Base-by-base conservation (phyloP, 2,797 vertebrate genomes). In the Erethizon dorsatum region DNA sequence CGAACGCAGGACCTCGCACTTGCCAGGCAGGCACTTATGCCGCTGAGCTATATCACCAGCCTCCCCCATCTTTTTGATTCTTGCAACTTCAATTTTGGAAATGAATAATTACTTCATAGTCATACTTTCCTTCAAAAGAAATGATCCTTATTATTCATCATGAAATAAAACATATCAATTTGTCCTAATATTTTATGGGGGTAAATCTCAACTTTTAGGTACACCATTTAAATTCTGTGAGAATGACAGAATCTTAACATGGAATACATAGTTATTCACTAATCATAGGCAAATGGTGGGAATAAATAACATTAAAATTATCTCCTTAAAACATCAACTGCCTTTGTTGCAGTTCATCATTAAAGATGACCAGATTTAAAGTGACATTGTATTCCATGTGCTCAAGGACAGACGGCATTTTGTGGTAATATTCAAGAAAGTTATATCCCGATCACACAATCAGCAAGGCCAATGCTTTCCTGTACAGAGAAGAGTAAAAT, bases 301-400 rank as follows among this genome's bases (percentile, higher is more conserved):
- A 91, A 95, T 83, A 85, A 79, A 82, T 71, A 71, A 85, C 22
- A 65, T 82, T 95, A 83, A 95, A 93, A 47, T 83, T 24, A 50
- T 13, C 33, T 67, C 83, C 33, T 87, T 87, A 88, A 56, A 91
- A 71, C 91, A 78, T 10, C 10, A 92, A 54, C 59, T 91, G 12
- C 52, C 22, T 82, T 73, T 45, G 24, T 61, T 61, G 24, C 26
- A 61, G 59, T 28, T n/a, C 17, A 73, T 75, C 13, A 71, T 87
- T 26, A 84, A 22, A 80, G 8, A 97, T 54, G 59, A 67, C 6
- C 7, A 63, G 26, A 47, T 65, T 83, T 88, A 88, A 96, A 65
- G 2, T 87, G 17, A 33, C 8, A 78, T 50, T 45, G 83, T 54
- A 77, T n/a, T 78, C 37, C 15, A 56, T 2, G 2, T 8, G 12